Evolutionary conservation across 2,888 invertebrate species (phyloP).

Genomic region (Stenichneumon culpator): DNA sequence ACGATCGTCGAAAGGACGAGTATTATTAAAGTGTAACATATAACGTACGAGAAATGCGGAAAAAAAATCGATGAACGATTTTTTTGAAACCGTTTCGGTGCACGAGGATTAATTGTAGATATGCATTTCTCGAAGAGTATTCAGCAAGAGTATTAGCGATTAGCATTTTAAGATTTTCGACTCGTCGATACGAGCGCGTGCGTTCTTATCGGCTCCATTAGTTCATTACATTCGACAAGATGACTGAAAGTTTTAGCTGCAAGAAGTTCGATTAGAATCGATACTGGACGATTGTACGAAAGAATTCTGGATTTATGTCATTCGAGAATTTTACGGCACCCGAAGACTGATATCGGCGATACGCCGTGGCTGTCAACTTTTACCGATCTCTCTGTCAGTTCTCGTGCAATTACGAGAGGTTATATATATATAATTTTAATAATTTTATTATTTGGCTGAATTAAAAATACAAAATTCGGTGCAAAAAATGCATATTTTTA

Average conservation of each 20-base stretch:
- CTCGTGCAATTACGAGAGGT: not conserved
- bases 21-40: slow-evolving; percentile 50
- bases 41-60: not conserved
- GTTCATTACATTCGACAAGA: slow-evolving; percentile 76
- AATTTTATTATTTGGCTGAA: not conserved
- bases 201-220: slow-evolving; percentile 25
- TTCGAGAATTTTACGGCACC: not conserved
- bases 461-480: not conserved
- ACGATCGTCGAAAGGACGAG: slow-evolving; percentile 48
- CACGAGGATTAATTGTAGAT: slow-evolving; percentile 38
- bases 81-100: slow-evolving; percentile 27
- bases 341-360: slow-evolving; percentile 1
- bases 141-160: slow-evolving; percentile 64
- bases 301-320: not conserved
- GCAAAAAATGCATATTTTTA: too few relatives aligned
- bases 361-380: not conserved
- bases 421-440: not conserved
- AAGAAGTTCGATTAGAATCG: slow-evolving; percentile 40
- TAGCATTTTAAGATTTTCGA: slow-evolving; percentile 55
- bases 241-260: slow-evolving; percentile 76
- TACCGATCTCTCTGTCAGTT: not conserved
- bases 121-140: slow-evolving; percentile 62
- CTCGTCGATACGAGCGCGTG: slow-evolving; percentile 46
- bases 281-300: slow-evolving; percentile 2
- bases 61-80: not conserved